Percentiles rank a stretch among this genome's conserved stretches.
These are phyloP conservation scores for Aleiodes sp. DNA, from an alignment of 1,140 invertebrate genomes.

Conservation along the genomic window DNA sequence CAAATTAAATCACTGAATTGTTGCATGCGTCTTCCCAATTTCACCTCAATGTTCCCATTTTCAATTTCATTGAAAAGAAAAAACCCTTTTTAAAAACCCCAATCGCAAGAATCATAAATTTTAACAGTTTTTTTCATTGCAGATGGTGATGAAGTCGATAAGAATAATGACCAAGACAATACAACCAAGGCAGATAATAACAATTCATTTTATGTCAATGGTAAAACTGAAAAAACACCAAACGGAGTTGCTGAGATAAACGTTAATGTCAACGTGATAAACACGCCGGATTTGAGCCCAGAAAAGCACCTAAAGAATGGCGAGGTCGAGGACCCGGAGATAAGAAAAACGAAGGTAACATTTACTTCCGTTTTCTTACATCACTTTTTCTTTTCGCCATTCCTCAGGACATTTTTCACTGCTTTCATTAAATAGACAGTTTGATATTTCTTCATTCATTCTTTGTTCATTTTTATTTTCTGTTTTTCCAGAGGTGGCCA, in stretches of 20 bases:
- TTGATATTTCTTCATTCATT: too few relatives aligned
- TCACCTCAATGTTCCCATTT: conserved; percentile 10
- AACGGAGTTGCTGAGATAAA: conserved; percentile 47
- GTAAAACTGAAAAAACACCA: conserved; percentile 45
- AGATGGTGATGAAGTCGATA: conserved; percentile 48
- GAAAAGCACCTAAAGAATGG: conserved; percentile 53
- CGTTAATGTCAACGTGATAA: conserved; percentile 41
- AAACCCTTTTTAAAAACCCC: neutral
- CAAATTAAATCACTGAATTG: conserved; percentile 18
- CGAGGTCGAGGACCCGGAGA: conserved; percentile 52
- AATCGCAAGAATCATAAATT: conserved; percentile 5
- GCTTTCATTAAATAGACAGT: too few relatives aligned
- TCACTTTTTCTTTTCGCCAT: neutral
- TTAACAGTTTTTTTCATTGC: conserved; percentile 40
- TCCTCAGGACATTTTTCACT: neutral
- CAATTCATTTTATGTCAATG: conserved; percentile 52
- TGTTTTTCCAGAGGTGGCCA: conserved; percentile 70
- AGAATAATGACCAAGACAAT: conserved; percentile 26
- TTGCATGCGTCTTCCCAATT: conserved; percentile 20
- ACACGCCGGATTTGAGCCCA: conserved; percentile 53
- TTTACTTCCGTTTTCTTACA: neutral
- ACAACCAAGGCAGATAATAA: conserved; percentile 54
- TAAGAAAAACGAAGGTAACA: conserved; percentile 55
- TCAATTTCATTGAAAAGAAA: neutral
- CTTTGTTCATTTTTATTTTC: conserved; percentile 26